Evolutionary conservation across 2,888 invertebrate species (phyloP).

Genomic region (Oscheius sp.): DNA sequence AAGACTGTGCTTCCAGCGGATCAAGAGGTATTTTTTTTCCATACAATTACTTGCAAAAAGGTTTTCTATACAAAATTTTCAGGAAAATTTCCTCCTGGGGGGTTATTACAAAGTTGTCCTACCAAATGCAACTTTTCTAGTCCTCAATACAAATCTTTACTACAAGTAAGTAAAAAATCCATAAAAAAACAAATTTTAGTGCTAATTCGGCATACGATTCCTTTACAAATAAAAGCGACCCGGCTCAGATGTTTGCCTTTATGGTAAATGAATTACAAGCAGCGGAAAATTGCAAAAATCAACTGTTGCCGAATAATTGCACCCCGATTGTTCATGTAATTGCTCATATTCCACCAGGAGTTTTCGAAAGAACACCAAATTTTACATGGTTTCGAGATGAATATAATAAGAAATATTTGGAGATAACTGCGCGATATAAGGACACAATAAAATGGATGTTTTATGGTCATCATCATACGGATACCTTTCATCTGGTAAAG

Average conservation of each 20-base stretch:
- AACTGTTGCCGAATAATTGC: conserved; percentile 39
- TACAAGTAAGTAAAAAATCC: conserved; percentile 56
- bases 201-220: conserved; percentile 55
- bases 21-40: conserved; percentile 42
- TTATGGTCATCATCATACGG: conserved; percentile 74
- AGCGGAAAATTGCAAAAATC: conserved; percentile 47
- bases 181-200: no score
- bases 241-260: conserved; percentile 69
- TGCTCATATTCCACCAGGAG: conserved; percentile 71
- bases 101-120: conserved; percentile 65
- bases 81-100: conserved; percentile 63
- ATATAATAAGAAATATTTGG: conserved; percentile 72
- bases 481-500: conserved; percentile 72
- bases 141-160: conserved; percentile 71
- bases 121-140: conserved; percentile 54
- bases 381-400: conserved; percentile 73
- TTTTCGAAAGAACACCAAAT: conserved; percentile 71
- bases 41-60: neutral
- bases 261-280: conserved; percentile 55
- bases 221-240: conserved; percentile 62
- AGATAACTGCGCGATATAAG: conserved; percentile 70
- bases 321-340: conserved; percentile 61
- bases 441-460: conserved; percentile 73
- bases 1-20: conserved; percentile 56
- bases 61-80: conserved; percentile 10